phyloP scores from a whole-genome alignment of 2,888 invertebrate genomes.

The Synanthedon formicaeformis region DNA sequence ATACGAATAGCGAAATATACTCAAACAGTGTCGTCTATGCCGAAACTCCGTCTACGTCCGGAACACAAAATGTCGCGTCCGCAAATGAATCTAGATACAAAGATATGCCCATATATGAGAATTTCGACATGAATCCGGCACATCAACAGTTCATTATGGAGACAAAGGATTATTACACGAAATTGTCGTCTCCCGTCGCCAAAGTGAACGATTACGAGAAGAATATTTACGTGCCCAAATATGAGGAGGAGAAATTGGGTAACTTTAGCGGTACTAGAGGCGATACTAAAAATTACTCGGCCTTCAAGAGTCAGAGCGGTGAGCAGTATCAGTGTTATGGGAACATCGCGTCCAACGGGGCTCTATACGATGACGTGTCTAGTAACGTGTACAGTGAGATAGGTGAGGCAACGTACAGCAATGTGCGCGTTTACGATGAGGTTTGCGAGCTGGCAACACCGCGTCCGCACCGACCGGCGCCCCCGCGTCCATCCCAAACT shows the following conservation, averaged over 20 bases:
- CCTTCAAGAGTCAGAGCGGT: constrained; percentile 50
- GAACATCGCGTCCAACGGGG: constrained; percentile 23
- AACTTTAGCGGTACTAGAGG: constrained; percentile 51
- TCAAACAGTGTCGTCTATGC: constrained; percentile 27
- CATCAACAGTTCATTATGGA: constrained; percentile 52
- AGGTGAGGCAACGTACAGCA: constrained; percentile 31
- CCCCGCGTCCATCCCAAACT: constrained; percentile 53
- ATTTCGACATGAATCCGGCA: constrained; percentile 39
- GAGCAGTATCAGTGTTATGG: constrained; percentile 32
- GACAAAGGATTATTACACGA: constrained; percentile 58
- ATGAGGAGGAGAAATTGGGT: constrained; percentile 46
- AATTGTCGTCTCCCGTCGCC: constrained; percentile 39
- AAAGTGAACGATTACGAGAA: constrained; percentile 44
- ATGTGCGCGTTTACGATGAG: constrained; percentile 48
- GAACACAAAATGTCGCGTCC: background rate
- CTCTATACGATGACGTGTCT: constrained; percentile 45
- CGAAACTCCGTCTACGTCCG: constrained; percentile 23
- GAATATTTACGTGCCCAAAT: constrained; percentile 55
- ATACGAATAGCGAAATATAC: constrained; percentile 44
- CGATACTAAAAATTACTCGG: constrained; percentile 58
- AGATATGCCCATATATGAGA: constrained; percentile 48
- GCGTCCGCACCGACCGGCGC: constrained; percentile 73
- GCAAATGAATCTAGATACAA: constrained; percentile 22
- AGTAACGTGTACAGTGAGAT: constrained; percentile 57
- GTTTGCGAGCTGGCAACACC: constrained; percentile 46